These are phyloP conservation scores for Nomada ferruginata DNA, from an alignment of 2,888 invertebrate genomes.

Conservation along the genomic window DNA sequence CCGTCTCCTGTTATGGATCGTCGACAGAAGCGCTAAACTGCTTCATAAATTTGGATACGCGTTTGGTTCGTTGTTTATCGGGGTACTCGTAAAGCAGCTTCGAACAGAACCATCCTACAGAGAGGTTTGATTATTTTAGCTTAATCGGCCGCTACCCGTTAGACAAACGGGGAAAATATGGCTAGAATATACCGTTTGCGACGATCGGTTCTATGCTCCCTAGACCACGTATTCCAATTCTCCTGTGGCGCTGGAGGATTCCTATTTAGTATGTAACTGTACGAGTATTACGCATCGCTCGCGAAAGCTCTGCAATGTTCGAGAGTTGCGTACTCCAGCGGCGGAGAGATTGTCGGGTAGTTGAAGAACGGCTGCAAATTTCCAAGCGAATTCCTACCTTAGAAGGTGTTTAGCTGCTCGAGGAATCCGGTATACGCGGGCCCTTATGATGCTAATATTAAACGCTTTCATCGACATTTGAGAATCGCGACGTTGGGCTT, in stretches of 20 bases:
- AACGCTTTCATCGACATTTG: conserved; percentile 7
- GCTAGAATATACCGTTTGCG: conserved; percentile 22
- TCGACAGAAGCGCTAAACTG: background rate
- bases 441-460: background rate
- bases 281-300: conserved; percentile 36
- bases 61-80: too few species aligned
- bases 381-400: conserved; percentile 34
- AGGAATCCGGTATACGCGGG: background rate
- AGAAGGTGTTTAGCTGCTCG: conserved; percentile 13
- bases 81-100: too few species aligned
- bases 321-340: conserved; percentile 25
- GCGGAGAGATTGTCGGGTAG: conserved; percentile 21
- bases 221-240: conserved; percentile 42
- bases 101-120: too few species aligned
- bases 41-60: background rate
- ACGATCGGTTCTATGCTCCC: conserved; percentile 19
- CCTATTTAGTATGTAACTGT: conserved; percentile 11
- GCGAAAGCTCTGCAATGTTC: conserved; percentile 34
- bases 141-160: background rate
- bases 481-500: background rate
- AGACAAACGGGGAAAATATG: background rate
- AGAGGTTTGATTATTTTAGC: background rate
- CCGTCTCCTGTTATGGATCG: background rate
- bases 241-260: conserved; percentile 15
- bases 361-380: conserved; percentile 53